Conservation (phyloP, 2,888 invertebrate genomes). For the Drosophila gaucha region DNA sequence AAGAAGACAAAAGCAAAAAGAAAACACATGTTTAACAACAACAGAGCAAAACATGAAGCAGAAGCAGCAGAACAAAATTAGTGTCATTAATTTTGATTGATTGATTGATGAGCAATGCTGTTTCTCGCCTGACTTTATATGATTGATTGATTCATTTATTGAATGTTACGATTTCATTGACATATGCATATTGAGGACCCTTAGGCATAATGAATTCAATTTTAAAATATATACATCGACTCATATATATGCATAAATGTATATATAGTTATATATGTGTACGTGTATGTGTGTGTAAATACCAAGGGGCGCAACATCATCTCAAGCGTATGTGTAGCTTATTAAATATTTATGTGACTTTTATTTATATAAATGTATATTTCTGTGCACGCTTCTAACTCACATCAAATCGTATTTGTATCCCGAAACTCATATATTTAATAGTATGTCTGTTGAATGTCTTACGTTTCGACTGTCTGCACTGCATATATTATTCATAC, state of each 20-base stretch:
- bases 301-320: conserved; percentile 8
- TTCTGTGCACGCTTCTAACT: conserved; percentile 25
- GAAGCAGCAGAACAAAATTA: conserved; percentile 25
- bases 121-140: conserved; percentile 50
- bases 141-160: conserved; percentile 70
- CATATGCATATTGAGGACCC: conserved; percentile 49
- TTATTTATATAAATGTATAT: conserved; percentile 21
- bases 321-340: conserved; percentile 32
- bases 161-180: conserved; percentile 53
- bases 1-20: neutral
- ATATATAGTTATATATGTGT: neutral
- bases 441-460: conserved; percentile 19
- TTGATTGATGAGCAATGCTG: conserved; percentile 50
- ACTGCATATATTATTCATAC: conserved; percentile 69
- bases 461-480: conserved; percentile 36
- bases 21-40: conserved; percentile 31
- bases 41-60: conserved; percentile 4
- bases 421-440: conserved; percentile 17
- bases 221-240: conserved; percentile 20
- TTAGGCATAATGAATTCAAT: conserved; percentile 45
- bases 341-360: conserved; percentile 47
- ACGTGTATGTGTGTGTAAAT: conserved; percentile 2
- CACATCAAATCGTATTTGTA: conserved; percentile 12
- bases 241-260: conserved; percentile 10
- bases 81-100: conserved; percentile 60